Evolutionary conservation across 2,113 vertebrate species (phyloP), one percentile per base, ranked within the genome.

Genomic region (Dicerorhinus sumatrensis): DNA sequence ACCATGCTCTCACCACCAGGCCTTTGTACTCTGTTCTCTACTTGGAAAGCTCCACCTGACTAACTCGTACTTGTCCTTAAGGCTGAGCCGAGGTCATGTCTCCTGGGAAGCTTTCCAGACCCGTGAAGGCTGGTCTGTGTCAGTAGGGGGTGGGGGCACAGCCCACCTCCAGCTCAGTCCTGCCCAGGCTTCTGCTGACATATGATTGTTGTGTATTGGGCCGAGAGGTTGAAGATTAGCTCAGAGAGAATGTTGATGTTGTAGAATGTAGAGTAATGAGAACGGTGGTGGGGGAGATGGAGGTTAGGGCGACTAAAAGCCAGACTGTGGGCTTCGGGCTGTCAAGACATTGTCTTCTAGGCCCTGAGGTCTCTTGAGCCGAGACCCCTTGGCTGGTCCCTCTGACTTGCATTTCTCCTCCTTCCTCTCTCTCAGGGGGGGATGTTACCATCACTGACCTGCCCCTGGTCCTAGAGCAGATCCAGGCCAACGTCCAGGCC

Each of bases 371-470:
- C 86, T 85, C 77, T 89, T 67, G 69, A 96, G 70, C 62, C 8
- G 4, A 73, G 77, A 95, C 39, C 54, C 82, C 48, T 77, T 48
- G 80, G 62, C 33, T 82, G 75, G 91, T 87, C 86, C 84, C 46
- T 94, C 96, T 98, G 95, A 97, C 97, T 97, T 95, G 90, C 62
- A 70, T 91, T 92, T 96, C 48, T 95, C 93, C 77, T 96, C 91
- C 95, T 89, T 92, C 62, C 92, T 97, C 63, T 96, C 84, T 95
- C 91, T 95, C 94, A 99, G 99, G 99, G 87, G 99, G 99, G 58
- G 90, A 98, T 29, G 99, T 99, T 97, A 99, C 99, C 63, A 98
- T 99, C 94, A 99, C 99, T 94, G 99, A 99, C 97, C 99, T 99
- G 58, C 99, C 99, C 8, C 46, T 99, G 93, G 99, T 98, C 67